Percentiles rank a stretch among this genome's conserved stretches.
These are phyloP conservation scores for Notechis scutatus DNA, from an alignment of 2,113 vertebrate species.

Conservation along the genomic window DNA sequence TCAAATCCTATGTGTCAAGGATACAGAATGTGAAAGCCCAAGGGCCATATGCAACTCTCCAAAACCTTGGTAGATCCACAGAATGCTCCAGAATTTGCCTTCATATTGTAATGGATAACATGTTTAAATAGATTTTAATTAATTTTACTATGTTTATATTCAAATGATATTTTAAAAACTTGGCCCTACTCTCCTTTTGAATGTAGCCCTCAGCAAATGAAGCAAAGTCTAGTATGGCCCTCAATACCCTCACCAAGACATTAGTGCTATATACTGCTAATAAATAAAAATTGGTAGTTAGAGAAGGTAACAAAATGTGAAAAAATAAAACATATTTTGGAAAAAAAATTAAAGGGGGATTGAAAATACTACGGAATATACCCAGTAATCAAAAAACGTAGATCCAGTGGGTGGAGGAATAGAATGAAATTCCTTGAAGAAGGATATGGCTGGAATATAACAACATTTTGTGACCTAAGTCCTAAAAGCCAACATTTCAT, in stretches of 20 bases:
- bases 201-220: not conserved
- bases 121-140: not conserved
- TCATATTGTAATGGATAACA: not conserved
- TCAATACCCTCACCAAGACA: not conserved
- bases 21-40: not conserved
- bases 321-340: not conserved
- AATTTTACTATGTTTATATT: not conserved
- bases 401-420: not conserved
- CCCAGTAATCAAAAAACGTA: not conserved
- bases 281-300: not conserved
- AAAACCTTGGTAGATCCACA: not conserved
- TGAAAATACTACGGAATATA: too few species aligned
- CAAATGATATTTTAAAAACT: not conserved
- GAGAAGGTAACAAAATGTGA: not conserved
- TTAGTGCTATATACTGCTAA: not conserved
- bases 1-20: not conserved
- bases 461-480: not conserved
- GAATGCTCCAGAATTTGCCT: not conserved
- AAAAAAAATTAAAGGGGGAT: not conserved
- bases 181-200: not conserved
- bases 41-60: not conserved
- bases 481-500: not conserved
- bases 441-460: not conserved
- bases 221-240: not conserved
- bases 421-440: not conserved